Conservation (phyloP, 2,113 vertebrate genomes). For the Stigmatopora nigra region DNA sequence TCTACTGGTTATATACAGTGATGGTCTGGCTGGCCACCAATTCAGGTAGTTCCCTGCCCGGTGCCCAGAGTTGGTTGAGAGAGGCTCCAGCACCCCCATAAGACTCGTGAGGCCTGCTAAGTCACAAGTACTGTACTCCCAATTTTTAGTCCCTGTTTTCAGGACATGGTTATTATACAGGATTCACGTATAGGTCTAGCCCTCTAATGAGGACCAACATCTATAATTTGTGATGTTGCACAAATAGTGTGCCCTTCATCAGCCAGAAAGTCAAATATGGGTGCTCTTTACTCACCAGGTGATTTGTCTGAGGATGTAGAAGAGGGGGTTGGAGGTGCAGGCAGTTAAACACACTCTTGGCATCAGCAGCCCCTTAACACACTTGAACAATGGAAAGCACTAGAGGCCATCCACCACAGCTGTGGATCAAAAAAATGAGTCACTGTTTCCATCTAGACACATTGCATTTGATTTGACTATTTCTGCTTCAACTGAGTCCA, state of each 20-base stretch:
- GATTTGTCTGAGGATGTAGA: slow-evolving; percentile 22
- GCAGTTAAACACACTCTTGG: slow-evolving; percentile 32
- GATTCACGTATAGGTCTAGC: too few relatives aligned
- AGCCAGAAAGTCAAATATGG: slow-evolving; percentile 2
- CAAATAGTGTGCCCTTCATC: slow-evolving; percentile 19
- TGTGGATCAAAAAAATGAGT: slow-evolving; percentile 30
- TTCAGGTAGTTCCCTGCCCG: too few relatives aligned
- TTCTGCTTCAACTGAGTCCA: not conserved
- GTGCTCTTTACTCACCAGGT: slow-evolving; percentile 30
- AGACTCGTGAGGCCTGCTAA: too few relatives aligned
- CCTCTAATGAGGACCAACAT: not conserved
- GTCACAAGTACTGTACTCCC: too few relatives aligned
- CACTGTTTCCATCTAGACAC: slow-evolving; percentile 18
- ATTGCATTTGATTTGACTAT: slow-evolving; percentile 3
- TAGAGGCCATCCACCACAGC: slow-evolving; percentile 42
- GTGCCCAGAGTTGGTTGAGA: too few relatives aligned
- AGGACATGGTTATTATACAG: too few relatives aligned
- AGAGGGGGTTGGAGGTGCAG: slow-evolving; percentile 17
- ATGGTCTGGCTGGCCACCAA: too few relatives aligned
- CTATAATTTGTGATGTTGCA: not conserved
- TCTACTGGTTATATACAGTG: too few relatives aligned
- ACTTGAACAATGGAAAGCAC: slow-evolving; percentile 33
- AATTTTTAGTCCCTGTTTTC: too few relatives aligned
- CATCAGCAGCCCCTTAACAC: slow-evolving; percentile 51
- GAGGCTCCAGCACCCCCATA: too few relatives aligned